phyloP scores from a whole-genome alignment of 1,140 invertebrate species.

The Chymomyza costata region DNA sequence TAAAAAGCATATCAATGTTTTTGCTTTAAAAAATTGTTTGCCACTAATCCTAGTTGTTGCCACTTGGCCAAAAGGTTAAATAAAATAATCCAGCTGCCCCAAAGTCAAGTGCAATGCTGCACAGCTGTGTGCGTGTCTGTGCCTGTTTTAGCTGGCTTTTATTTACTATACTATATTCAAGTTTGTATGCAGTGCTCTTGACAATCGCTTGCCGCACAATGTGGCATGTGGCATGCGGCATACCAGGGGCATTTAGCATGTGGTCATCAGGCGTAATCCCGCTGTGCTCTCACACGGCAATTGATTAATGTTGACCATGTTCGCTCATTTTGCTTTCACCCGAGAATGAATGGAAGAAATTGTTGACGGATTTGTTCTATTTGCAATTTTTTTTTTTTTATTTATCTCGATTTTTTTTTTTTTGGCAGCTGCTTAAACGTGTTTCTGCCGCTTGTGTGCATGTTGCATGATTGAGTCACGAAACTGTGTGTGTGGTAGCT shows the following conservation, averaged over 20 bases:
- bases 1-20: constrained; percentile 66
- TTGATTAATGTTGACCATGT: constrained; percentile 65
- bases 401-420: neutral
- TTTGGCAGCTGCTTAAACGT: constrained; percentile 10
- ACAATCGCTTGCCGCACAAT: constrained; percentile 1
- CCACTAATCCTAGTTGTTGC: constrained; percentile 47
- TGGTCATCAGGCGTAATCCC: neutral
- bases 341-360: no score
- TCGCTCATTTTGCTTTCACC: neutral
- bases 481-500: constrained; percentile 2
- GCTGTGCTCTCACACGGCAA: constrained; percentile 39
- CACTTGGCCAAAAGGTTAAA: constrained; percentile 24
- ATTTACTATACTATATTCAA: constrained; percentile 57
- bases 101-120: no score
- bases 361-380: no score
- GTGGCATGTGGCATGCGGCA: no score
- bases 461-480: no score
- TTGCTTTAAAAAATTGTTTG: constrained; percentile 20
- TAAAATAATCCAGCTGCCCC: no score
- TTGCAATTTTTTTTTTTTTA: no score
- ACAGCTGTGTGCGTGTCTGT: constrained; percentile 47
- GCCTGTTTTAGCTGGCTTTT: constrained; percentile 20
- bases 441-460: constrained; percentile 12
- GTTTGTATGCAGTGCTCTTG: constrained; percentile 10
- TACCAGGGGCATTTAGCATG: no score